These are phyloP conservation scores for Tetropium fuscum DNA, from an alignment of 2,888 invertebrate species.

Conservation along the genomic window DNA sequence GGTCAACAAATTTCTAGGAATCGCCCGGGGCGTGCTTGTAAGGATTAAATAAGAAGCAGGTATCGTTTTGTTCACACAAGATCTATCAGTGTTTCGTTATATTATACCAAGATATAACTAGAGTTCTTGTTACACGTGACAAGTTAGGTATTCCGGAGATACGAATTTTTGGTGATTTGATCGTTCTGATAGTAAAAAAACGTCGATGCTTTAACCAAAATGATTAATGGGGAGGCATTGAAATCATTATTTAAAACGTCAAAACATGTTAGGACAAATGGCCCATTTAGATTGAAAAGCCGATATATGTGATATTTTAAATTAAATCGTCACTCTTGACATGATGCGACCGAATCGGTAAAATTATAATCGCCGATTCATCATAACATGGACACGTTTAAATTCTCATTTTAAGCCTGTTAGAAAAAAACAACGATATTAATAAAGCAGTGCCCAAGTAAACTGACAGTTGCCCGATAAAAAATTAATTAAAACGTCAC, in stretches of 20 bases:
- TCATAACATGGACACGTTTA: constrained; percentile 41
- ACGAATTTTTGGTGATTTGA: constrained; percentile 14
- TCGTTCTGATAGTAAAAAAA: constrained; percentile 25
- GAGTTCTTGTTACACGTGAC: constrained; percentile 3
- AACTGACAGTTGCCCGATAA: constrained; percentile 29
- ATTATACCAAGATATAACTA: constrained; percentile 11
- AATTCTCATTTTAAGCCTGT: constrained; percentile 36
- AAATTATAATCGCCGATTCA: constrained; percentile 46
- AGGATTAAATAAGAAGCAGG: constrained; percentile 8
- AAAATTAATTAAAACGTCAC: constrained; percentile 32
- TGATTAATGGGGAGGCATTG: constrained; percentile 41
- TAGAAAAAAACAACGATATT: constrained; percentile 20
- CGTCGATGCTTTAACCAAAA: constrained; percentile 27
- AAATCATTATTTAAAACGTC: constrained; percentile 44
- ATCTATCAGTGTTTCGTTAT: constrained; percentile 18
- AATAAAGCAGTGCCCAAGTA: constrained; percentile 17
- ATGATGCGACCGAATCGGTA: constrained; percentile 45
- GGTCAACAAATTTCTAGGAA: constrained; percentile 9
- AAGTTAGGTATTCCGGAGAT: constrained; percentile 20
- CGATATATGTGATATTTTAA: constrained; percentile 46
- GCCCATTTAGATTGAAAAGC: constrained; percentile 42
- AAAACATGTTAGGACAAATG: constrained; percentile 46
- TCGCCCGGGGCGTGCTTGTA: neutral
- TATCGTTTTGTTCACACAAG: constrained; percentile 14
- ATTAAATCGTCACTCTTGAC: constrained; percentile 49